Conservation (phyloP, 2,888 invertebrate genomes). For the Leucozona laternaria region DNA sequence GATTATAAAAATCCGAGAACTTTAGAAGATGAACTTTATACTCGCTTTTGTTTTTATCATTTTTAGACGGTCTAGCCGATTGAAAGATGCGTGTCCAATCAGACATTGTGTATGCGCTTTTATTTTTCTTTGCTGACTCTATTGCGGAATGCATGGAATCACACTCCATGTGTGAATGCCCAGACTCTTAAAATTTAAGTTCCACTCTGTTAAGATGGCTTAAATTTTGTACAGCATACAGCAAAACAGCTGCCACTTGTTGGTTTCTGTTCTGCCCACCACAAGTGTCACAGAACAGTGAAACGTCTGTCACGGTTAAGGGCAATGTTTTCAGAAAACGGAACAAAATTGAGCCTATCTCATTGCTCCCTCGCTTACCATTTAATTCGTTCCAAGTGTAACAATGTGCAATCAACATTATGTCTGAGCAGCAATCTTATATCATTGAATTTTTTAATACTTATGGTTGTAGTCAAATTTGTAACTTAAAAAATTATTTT, state of each 20-base stretch:
- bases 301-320: neutral
- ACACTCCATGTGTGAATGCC: neutral
- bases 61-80: neutral
- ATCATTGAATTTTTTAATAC: too few relatives aligned
- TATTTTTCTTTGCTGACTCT: neutral
- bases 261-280: slow-evolving; percentile 16
- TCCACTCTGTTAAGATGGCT: too few relatives aligned
- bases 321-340: neutral
- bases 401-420: too few relatives aligned
- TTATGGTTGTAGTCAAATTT: too few relatives aligned
- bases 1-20: slow-evolving; percentile 20
- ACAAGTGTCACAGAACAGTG: slow-evolving; percentile 14
- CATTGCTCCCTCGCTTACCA: neutral
- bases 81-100: slow-evolving; percentile 3
- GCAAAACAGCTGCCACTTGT: slow-evolving; percentile 2
- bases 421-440: too few relatives aligned
- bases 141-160: neutral
- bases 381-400: neutral
- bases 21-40: slow-evolving; percentile 14
- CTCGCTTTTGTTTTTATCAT: neutral
- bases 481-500: too few relatives aligned
- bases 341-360: neutral
- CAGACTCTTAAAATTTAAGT: slow-evolving; percentile 5
- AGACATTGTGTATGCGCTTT: slow-evolving; percentile 2
- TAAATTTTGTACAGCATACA: slow-evolving; percentile 16